A percentile compares a stretch with the other conserved stretches of the same genome.
Evolutionary conservation across 2,113 vertebrate genomes (phyloP).

Genomic region (Varanus salvator): DNA sequence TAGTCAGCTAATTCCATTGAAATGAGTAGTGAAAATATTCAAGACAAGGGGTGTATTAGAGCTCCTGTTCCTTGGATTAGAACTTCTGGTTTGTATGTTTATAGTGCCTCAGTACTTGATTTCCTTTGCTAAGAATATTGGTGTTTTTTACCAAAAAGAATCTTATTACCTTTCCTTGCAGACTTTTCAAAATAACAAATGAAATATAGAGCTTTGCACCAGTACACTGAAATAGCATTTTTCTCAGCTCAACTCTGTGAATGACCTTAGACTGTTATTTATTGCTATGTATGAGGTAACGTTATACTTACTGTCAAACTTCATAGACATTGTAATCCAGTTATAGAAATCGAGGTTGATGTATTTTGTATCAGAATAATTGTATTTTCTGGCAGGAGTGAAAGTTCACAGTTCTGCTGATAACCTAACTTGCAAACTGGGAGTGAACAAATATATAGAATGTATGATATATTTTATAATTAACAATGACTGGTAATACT

Average conservation of each 20-base stretch:
- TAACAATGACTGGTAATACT: neutral
- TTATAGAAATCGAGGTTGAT: neutral
- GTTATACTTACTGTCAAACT: slow-evolving; percentile 5
- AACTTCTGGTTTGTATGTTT: slow-evolving; percentile 16
- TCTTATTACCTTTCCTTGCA: slow-evolving; percentile 39
- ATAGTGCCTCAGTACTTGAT: slow-evolving; percentile 18
- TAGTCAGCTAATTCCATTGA: neutral
- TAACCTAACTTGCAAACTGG: neutral
- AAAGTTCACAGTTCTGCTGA: neutral
- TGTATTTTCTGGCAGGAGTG: slow-evolving; percentile 19
- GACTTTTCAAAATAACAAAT: slow-evolving; percentile 54
- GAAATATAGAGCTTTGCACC: slow-evolving; percentile 52
- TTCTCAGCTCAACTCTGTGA: neutral
- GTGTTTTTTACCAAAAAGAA: slow-evolving; percentile 21
- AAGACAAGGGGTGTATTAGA: neutral
- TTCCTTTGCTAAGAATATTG: slow-evolving; percentile 17
- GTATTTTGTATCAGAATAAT: neutral
- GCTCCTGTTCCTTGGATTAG: neutral
- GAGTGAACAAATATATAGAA: neutral
- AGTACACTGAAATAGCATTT: slow-evolving; percentile 41
- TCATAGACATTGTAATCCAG: slow-evolving; percentile 27
- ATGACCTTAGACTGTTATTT: slow-evolving; percentile 34
- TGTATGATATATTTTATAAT: neutral
- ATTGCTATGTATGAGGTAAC: slow-evolving; percentile 34
- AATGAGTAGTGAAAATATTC: neutral